Evolutionary conservation across 2,888 invertebrate species (phyloP), one percentile per base, ranked within the genome.

Genomic region (Atethmia centrago): DNA sequence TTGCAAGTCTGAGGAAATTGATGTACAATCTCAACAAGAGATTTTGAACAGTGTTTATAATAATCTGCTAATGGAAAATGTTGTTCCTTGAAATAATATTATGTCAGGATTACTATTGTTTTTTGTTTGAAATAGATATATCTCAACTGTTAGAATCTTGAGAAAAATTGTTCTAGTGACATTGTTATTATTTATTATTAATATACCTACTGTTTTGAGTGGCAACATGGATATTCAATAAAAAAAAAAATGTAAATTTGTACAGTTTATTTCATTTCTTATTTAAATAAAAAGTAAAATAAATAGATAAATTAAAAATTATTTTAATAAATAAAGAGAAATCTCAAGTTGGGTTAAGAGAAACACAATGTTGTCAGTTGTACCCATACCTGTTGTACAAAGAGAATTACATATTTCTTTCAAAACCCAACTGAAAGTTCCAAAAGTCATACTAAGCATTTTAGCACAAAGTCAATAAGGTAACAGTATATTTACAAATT

Each of bases 381-480:
- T 80, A 83, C 69, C 71, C 59, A 63, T 73, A 73, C 42, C 42
- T 19, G 70, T 62, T 53, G 40, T 71, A 75, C 74, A 75, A 82
- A 74, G 61, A 77, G 72, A 76, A 74, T 67, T 80, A 67, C 71
- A 82, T 76, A 90, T 95, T 96, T 95, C 94, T 88, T 36, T 77
- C 95, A 91, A 90, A 96, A 96, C 96, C 96, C 96, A 96, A 96
- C 96, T 94, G 96, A 96, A 96, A 96, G 96, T 96, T 94, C 95
- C 95, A 82, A 80, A 90, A 90, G 88, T 90, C 88, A 89, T 87
- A 90, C 86, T 91, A 90, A 90, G 92, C 89, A 85, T 90, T 90
- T 78, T 88, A 89, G 85, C 80, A 90, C 90, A 91, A 90, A 82
- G 77, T 84, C 77, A 87, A 87, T 84, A 87, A 85, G 85, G 83